Evolutionary conservation across 2,113 vertebrate genomes (phyloP).

Genomic region (Menura novaehollandiae): DNA sequence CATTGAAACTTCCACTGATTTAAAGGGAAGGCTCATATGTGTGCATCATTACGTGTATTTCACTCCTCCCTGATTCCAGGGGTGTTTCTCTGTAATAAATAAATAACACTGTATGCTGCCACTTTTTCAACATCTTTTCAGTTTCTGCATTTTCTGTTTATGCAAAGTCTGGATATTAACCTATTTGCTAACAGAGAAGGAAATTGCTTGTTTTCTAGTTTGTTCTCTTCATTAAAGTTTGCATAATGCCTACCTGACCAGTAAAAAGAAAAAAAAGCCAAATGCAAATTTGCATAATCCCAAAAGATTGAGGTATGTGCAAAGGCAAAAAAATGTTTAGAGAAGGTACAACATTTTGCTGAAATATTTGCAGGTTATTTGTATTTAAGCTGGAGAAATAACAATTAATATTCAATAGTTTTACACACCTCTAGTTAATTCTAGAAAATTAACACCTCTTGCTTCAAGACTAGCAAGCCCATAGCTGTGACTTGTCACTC

Average conservation of each 20-base stretch:
- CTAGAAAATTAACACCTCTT: neutral
- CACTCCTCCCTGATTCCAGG: neutral
- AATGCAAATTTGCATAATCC: neutral
- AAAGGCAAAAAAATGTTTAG: neutral
- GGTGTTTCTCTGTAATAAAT: neutral
- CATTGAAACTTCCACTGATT: neutral
- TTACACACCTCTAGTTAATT: neutral
- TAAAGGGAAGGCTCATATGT: neutral
- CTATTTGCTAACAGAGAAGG: neutral
- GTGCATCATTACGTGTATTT: neutral
- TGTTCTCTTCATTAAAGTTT: neutral
- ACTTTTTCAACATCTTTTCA: neutral
- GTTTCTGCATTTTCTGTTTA: neutral
- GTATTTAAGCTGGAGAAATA: neutral
- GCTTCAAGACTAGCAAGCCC: neutral
- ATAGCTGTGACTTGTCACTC: neutral
- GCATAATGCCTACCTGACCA: neutral
- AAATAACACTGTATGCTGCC: neutral
- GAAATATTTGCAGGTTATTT: neutral
- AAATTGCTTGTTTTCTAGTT: neutral
- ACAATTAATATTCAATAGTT: neutral
- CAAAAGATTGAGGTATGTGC: neutral
- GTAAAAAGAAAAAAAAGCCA: neutral
- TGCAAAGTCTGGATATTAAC: neutral
- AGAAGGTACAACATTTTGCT: neutral